phyloP scores from a whole-genome alignment of 2,888 invertebrate genomes.

The Himalopsyche tibetana region DNA sequence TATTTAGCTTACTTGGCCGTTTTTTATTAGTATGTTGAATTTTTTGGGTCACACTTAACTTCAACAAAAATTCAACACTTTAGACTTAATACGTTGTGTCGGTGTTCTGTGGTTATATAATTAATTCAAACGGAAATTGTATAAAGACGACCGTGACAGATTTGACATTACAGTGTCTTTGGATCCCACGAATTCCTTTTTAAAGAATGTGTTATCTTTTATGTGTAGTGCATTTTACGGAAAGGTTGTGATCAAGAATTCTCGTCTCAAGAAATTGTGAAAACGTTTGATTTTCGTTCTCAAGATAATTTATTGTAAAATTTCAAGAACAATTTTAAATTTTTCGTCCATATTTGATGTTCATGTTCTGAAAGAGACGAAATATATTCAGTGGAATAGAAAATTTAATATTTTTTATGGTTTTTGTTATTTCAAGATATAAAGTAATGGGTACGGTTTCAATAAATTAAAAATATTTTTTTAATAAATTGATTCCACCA shows the following conservation, averaged over 20 bases:
- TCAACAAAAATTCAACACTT: neutral
- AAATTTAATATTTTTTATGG: no score
- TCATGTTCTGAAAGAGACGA: no score
- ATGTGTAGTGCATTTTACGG: neutral
- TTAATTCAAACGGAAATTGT: neutral
- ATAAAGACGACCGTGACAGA: neutral
- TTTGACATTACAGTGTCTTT: neutral
- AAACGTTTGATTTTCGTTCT: neutral
- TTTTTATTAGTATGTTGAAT: neutral
- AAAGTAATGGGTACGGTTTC: no score
- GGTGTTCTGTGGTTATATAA: constrained; percentile 22
- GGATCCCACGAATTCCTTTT: neutral
- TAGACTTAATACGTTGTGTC: neutral
- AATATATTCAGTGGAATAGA: no score
- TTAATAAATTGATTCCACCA: no score
- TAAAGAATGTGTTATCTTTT: neutral
- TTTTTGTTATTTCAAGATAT: no score
- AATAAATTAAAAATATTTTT: no score
- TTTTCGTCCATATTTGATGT: neutral
- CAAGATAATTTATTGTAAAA: neutral
- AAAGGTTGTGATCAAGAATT: neutral
- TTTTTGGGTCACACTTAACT: neutral
- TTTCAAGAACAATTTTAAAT: neutral
- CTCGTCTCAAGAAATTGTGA: neutral
- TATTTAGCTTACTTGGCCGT: neutral